Base-by-base conservation (phyloP, 1,140 invertebrate genomes). In the Drosophila bifasciata region DNA sequence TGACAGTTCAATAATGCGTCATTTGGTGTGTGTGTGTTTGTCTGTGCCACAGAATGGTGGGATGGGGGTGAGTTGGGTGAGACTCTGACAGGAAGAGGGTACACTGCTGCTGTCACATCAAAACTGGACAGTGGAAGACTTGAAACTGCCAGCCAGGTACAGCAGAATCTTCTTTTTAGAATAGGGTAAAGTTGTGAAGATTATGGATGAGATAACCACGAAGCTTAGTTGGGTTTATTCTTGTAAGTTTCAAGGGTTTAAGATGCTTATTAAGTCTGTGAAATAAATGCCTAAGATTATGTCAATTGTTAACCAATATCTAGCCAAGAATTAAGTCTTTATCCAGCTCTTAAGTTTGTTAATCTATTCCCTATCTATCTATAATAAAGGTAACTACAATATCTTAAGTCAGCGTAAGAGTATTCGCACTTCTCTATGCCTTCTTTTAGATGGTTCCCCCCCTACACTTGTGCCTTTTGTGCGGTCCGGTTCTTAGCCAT, bases 1-100 rank as follows among this genome's bases (percentile, higher is more conserved):
- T 86, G 81, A 86, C 81, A 86, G 83, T 86, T 86, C 83, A 88
- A 88, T 86, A 86, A 86, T 88, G 81, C 75, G 74, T 83, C 81
- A 86, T 86, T 88, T 81, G 83, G 67, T 48, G 25, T 9, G 28
- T 28, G 66, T 69, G 49, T 72, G 72, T 49, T n/a, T n/a, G n/a
- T n/a, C n/a, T n/a, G n/a, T n/a, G n/a, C n/a, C n/a, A n/a, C n/a
- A n/a, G n/a, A n/a, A n/a, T n/a, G n/a, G 72, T 48, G 51, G 57
- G 51, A 1, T 60, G 13, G 19, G 16, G 32, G 45, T n/a, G n/a
- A 41, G 55, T 46, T 39, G 66, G 45, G 59, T 39, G 66, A 43
- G 59, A 56, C 45, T n/a, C 11, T 28, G 15, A 43, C 5, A 56
- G 43, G 45, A 32, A n/a, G 32, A 45, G 49, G 13, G 36, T 15